Base-by-base conservation (phyloP, 2,888 invertebrate genomes). In the Erebia ligea region DNA sequence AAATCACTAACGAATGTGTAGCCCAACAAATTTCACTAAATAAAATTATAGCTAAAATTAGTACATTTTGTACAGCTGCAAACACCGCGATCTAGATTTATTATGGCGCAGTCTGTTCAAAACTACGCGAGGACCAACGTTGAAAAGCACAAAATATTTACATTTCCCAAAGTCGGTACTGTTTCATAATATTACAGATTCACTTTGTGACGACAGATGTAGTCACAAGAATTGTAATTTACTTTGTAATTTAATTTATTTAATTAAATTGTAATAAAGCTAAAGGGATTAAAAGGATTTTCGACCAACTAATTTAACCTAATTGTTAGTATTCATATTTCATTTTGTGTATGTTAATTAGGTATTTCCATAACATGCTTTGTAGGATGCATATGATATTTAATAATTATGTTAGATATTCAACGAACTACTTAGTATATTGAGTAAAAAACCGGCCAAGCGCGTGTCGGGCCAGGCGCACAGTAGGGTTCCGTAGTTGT, bases 1-100 rank as follows among this genome's bases (percentile, higher is more conserved):
- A 40, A 59, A 59, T 40, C 58, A 40, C 58, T 34, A 59, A 40
- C 58, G 17, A 59, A 59, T 59, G 61, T 61, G 61, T 62, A 15
- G 45, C 61, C 19, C 19, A 48, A 45, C 62, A 48, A 19, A 62
- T 48, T 62, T 61, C 15, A 42, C 42, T 59, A 13, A 62, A 21
- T 62, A 8, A 48, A 45, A 62, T 62, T 62, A 21, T 21, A 62
- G 19, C 21, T 48, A 21, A 19, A 59, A 34, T 59, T 62, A 62
- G 45, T 45, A 62, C 19, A 62, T 62, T 62, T 62, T 6, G 21
- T 45, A 21, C 48, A 17, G 54, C 17, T 6, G 48, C 21, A 48
- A 21, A 48, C 62, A 48, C 48, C 48, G 15, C 62, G 62, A 62
- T 48, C 15, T 48, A 19, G 19, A 62, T 62, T 62, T 62, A 62